Evolutionary conservation across 2,888 invertebrate genomes (phyloP).

Genomic region (Cantharis rufa): DNA sequence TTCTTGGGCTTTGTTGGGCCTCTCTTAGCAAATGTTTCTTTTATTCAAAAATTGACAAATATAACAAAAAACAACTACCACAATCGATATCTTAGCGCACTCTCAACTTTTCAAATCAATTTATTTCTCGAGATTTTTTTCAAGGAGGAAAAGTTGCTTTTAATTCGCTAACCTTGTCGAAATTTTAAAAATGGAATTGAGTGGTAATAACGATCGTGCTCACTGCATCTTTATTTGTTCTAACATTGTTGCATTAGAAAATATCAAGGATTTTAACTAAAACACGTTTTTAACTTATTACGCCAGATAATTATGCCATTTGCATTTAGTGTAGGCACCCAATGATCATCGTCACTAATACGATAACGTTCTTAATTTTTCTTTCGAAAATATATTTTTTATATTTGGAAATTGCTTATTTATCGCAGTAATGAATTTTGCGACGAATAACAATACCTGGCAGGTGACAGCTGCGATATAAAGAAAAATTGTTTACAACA

Average conservation of each 20-base stretch:
- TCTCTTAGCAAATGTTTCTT: background rate
- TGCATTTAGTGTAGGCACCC: background rate
- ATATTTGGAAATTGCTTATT: background rate
- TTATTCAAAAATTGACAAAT: background rate
- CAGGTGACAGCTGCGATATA: background rate
- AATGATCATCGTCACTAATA: background rate
- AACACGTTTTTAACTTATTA: background rate
- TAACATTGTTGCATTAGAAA: background rate
- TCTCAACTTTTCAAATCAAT: background rate
- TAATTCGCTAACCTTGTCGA: background rate
- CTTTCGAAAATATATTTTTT: background rate
- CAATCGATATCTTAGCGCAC: background rate
- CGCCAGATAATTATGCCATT: background rate
- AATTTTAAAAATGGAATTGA: background rate
- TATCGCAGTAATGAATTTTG: background rate
- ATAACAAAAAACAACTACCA: background rate
- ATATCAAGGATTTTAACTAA: background rate
- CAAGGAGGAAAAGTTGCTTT: background rate
- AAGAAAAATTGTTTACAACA: background rate
- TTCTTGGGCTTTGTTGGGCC: background rate
- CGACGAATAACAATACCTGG: background rate
- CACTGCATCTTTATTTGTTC: background rate
- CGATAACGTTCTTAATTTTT: background rate
- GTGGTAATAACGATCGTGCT: background rate
- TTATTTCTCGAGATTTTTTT: background rate